Evolutionary conservation across 2,888 invertebrate species (phyloP), one percentile per base, ranked within the genome.

Genomic region (Himalopsyche japonica): DNA sequence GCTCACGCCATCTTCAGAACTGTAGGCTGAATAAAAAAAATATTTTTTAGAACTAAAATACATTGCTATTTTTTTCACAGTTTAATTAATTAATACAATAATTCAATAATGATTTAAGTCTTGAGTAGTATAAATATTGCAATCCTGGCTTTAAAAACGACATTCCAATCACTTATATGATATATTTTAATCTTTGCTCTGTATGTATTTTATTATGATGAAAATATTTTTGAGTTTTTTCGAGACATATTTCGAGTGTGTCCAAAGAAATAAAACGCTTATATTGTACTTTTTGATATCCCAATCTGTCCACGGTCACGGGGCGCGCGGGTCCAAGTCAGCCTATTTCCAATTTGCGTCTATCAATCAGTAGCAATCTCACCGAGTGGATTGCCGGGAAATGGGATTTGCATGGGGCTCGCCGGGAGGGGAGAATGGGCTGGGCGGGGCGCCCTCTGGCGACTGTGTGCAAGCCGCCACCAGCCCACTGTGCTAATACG

Each of bases 301-400:
- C 18, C 30, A 81, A 76, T 81, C 81, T 47, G 76, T 76, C 76
- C 81, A 37, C 43, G 76, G 82, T 80, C 49, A 80, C 80, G 64
- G 24, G 48, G 10, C 80, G 49, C 8, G 32, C 80, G 24, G 57
- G 30, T 27, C 30, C 34, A 76, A 76, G 82, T 84, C 89, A 89
- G 91, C 92, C 92, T 91, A 91, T 93, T 94, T 93, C 93, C 94
- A 94, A 94, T 94, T 94, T 94, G 92, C 93, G 93, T 93, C 94
- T 93, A 94, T 94, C 94, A 94, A 94, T 94, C 94, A 94, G 92
- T 92, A 92, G 93, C 94, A 94, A 94, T 94, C 94, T 93, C 93
- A 90, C 92, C 93, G 93, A 94, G 94, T 94, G 94, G 94, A 94
- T 94, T 94, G 94, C 93, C 90, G 90, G 91, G 92, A 93, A 94